Evolutionary conservation across 2,888 invertebrate genomes (phyloP), one percentile per base, ranked within the genome.

Genomic region (Escarpia spicata): DNA sequence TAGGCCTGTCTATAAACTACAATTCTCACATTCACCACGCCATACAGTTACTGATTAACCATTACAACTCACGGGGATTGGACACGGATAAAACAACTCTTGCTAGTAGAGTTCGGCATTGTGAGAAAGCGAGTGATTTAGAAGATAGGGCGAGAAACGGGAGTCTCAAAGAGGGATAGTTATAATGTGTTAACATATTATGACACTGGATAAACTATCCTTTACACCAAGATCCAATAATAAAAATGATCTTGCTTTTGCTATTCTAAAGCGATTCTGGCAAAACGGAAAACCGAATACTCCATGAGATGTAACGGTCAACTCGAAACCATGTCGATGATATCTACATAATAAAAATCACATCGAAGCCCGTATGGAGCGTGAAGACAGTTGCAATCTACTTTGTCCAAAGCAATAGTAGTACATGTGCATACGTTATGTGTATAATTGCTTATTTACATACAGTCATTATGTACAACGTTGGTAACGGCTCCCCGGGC

Each of bases 351-450:
- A 52, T 52, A 75, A 26, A 75, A 75, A 75, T 52, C 75, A 26
- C 75, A 75, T 75, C 75, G 75, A 75, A 75, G 75, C 75, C 75
- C 75, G 75, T 75, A 75, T 75, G 75, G 75, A 26, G 75, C 75
- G 19, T 4, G 75, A 52, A 52, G 15, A 52, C 52, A 15, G 52
- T 15, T 52, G 52, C 52, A 52, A 75, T 26, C 75, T 75, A 75
- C 6, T 75, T 75, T 75, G 75, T 75, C 26, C 75, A 26, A 75
- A 75, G 75, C 75, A 75, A 26, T 75, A 75, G 26, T 15, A 75
- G n/a, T 26, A 75, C 19, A 75, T 26, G 75, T 75, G 75, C 75
- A 75, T 75, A 75, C 75, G 4, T 75, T 75, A 75, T 75, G 75
- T 75, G 75, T 75, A 75, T 75, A 75, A 26, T 75, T 75, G 75